phyloP scores from a whole-genome alignment of 2,113 vertebrate species.

The Cyrtonyx montezumae region DNA sequence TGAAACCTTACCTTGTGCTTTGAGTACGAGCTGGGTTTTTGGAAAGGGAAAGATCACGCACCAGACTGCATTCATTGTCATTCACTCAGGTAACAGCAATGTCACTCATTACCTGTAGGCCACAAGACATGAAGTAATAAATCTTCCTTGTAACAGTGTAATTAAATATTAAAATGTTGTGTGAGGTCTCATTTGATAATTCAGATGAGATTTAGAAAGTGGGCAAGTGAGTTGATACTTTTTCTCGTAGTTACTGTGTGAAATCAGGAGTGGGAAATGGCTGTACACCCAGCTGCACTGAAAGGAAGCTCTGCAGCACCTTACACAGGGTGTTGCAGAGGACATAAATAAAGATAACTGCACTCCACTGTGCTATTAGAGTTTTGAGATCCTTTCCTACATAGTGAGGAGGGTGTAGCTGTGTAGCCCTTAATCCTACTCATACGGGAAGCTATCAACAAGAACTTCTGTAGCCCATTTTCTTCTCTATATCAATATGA shows the following conservation, averaged over 20 bases:
- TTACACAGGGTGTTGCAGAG: neutral
- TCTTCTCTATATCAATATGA: neutral
- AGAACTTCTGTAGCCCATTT: neutral
- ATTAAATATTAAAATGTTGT: neutral
- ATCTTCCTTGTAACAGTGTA: constrained; percentile 7
- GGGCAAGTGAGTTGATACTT: neutral
- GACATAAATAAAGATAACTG: neutral
- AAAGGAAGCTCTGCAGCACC: neutral
- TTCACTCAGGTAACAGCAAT: constrained; percentile 10
- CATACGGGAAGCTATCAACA: rapidly evolving
- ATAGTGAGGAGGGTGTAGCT: neutral
- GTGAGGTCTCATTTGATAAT: neutral
- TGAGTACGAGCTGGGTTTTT: neutral
- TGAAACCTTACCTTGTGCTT: neutral
- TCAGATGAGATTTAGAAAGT: neutral
- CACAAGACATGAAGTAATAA: neutral
- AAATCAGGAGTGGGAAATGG: neutral
- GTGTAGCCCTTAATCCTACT: neutral
- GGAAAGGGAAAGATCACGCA: neutral
- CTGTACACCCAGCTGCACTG: neutral
- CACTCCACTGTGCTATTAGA: rapidly evolving
- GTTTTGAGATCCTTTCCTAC: neutral
- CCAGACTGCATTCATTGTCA: neutral
- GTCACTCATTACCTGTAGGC: neutral
- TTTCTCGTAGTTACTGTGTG: neutral